These are phyloP conservation scores for Puffinus mauretanicus DNA, from an alignment of 2,113 vertebrate genomes.

Conservation along the genomic window DNA sequence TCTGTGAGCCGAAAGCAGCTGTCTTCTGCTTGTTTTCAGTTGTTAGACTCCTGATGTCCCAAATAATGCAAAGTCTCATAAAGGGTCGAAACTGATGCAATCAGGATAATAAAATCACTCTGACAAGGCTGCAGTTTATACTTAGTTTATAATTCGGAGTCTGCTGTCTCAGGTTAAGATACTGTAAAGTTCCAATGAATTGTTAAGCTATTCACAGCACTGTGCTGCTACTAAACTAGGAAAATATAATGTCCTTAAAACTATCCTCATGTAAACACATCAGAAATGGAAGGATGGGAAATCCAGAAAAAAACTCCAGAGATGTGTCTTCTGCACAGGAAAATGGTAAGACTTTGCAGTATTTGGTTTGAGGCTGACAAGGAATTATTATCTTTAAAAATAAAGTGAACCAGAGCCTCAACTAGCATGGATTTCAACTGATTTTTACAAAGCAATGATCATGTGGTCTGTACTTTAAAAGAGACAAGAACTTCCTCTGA, in stretches of 20 bases:
- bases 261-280: slow-evolving; percentile 9
- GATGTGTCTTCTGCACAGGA: not conserved
- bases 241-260: slow-evolving; percentile 32
- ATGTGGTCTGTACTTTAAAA: not conserved
- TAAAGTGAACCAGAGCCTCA: not conserved
- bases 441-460: not conserved
- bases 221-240: slow-evolving; percentile 18
- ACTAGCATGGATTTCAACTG: not conserved
- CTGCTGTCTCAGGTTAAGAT: slow-evolving; percentile 25
- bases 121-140: not conserved
- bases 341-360: not conserved
- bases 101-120: slow-evolving; percentile 15
- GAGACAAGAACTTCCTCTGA: not conserved
- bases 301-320: not conserved
- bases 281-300: slow-evolving; percentile 10
- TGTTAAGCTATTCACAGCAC: slow-evolving; percentile 28
- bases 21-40: slow-evolving; percentile 38
- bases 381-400: not conserved
- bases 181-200: slow-evolving; percentile 10
- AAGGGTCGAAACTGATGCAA: slow-evolving; percentile 8
- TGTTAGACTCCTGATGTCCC: slow-evolving; percentile 38
- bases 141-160: slow-evolving; percentile 46
- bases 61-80: not conserved
- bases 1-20: slow-evolving; percentile 26
- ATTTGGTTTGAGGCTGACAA: not conserved